Base-by-base conservation (phyloP, 2,113 vertebrate species). In the Amphilophus citrinellus region DNA sequence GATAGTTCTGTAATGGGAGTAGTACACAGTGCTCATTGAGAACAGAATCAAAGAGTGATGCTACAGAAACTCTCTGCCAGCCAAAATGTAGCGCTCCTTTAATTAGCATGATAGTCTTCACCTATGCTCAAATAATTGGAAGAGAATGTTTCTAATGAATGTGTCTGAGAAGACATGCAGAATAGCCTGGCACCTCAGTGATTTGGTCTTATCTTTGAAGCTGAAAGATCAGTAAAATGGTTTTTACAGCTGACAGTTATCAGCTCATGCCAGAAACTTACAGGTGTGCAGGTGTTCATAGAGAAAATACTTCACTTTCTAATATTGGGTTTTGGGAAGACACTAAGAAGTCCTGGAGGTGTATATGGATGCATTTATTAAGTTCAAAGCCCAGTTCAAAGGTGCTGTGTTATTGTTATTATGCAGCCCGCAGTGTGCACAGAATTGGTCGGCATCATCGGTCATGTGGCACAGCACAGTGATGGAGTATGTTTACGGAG, bases 401-500 rank as follows among this genome's bases (percentile, higher is more conserved):
- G 14, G 20, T 65, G 63, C 15, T 6, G 20, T 10, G 9, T 2
- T 22, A 59, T 60, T 42, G 35, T 59, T 87, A 60, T 56, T 58
- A 37, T 80, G 82, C 71, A 78, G 82, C n/a, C 3, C 6, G 5
- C 39, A 57, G 65, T 0, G 3, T 44, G 61, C 61, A 57, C 59
- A 76, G 47, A 22, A 20, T 30, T 63, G 53, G 79, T 57, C 30
- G 3, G 17, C 10, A 6, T 53, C 24, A 75, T 83, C 47, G 7
- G 24, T 71, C 50, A 35, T 66, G 53, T 57, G 14, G 62, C 22
- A 20, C 66, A 37, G 18, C 3, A 11, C 47, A 32, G 22, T 61
- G 77, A 83, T 79, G 77, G 24, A 89, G 44, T 61, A 58, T 86
- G 82, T 76, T 88, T 63, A 83, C 30, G 0, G 2, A 6, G 1